Evolutionary conservation across 1,140 invertebrate genomes (phyloP).

Genomic region (Stegodyphus mimosarum): DNA sequence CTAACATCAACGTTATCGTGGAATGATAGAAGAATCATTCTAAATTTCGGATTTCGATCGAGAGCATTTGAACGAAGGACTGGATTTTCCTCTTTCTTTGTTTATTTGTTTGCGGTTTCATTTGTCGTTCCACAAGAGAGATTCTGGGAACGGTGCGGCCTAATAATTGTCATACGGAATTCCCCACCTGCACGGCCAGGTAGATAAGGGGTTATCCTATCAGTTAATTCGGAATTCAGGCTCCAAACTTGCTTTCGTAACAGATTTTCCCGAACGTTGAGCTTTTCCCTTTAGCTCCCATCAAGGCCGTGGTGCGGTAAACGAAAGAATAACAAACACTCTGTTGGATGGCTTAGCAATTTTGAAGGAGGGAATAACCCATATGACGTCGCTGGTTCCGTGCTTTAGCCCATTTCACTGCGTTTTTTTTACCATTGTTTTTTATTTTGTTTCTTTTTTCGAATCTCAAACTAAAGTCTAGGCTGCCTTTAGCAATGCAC

Average conservation of each 20-base stretch:
- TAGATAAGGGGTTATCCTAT: background rate
- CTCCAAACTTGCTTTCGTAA: background rate
- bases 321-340: background rate
- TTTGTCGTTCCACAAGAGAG: slow-evolving; percentile 6
- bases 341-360: background rate
- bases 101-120: slow-evolving; percentile 18
- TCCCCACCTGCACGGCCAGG: slow-evolving; percentile 2
- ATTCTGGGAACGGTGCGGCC: slow-evolving; percentile 1
- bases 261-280: background rate
- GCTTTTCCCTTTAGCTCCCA: background rate
- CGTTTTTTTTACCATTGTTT: background rate
- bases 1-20: too few relatives aligned
- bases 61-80: background rate
- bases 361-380: slow-evolving; percentile 14
- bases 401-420: background rate
- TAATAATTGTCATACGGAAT: slow-evolving; percentile 4
- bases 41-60: background rate
- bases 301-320: background rate
- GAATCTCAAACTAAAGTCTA: too few relatives aligned
- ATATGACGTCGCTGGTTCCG: slow-evolving; percentile 11
- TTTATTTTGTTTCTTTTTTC: too few relatives aligned
- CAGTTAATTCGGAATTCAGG: background rate
- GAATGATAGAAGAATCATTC: too few relatives aligned
- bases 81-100: slow-evolving; percentile 16
- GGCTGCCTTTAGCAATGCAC: too few relatives aligned